These are phyloP conservation scores for Baccha elongata DNA, from an alignment of 2,888 invertebrate genomes.

Conservation along the genomic window DNA sequence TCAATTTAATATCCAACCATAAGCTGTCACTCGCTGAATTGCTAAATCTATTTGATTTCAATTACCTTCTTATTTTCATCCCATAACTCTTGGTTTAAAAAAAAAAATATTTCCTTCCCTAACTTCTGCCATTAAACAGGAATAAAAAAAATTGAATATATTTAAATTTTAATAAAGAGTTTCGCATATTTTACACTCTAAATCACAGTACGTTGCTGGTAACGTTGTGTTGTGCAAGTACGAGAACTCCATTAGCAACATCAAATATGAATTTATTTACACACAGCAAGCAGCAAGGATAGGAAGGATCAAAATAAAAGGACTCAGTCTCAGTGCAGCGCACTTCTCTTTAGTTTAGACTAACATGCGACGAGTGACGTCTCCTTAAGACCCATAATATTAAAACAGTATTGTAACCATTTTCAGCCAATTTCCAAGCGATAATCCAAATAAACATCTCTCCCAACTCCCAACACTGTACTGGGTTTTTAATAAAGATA, in stretches of 20 bases:
- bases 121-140: neutral
- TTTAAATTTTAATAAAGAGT: slow-evolving; percentile 47
- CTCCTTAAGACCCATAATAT: slow-evolving; percentile 44
- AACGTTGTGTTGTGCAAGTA: slow-evolving; percentile 38
- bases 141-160: slow-evolving; percentile 24
- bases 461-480: slow-evolving; percentile 21
- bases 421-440: slow-evolving; percentile 64
- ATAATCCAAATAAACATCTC: slow-evolving; percentile 69
- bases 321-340: slow-evolving; percentile 10
- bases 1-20: slow-evolving; percentile 51
- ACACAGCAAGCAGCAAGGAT: slow-evolving; percentile 9
- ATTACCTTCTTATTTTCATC: slow-evolving; percentile 44
- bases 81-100: neutral
- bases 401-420: slow-evolving; percentile 59
- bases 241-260: slow-evolving; percentile 68
- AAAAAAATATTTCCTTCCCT: neutral
- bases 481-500: neutral
- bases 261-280: slow-evolving; percentile 69
- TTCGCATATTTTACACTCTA: slow-evolving; percentile 62
- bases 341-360: slow-evolving; percentile 14
- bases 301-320: neutral
- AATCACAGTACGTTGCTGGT: slow-evolving; percentile 48
- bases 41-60: slow-evolving; percentile 59
- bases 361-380: neutral
- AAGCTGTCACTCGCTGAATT: slow-evolving; percentile 44